Evolutionary conservation across 2,888 invertebrate genomes (phyloP).

Genomic region (Cheilosia scutellata): DNA sequence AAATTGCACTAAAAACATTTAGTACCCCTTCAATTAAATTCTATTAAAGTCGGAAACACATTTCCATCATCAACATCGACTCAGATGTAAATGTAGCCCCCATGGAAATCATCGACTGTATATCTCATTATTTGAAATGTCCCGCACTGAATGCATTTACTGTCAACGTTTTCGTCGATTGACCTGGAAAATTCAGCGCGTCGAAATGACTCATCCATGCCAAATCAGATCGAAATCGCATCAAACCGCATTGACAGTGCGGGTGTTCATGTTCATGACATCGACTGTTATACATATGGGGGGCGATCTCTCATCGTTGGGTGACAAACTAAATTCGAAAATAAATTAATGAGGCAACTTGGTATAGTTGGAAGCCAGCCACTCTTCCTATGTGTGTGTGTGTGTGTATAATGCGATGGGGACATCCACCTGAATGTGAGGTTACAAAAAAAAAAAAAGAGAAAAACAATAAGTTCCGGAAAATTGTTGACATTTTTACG

Average conservation of each 20-base stretch:
- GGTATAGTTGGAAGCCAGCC: conserved; percentile 48
- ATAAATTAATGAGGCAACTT: conserved; percentile 62
- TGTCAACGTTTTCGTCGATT: conserved; percentile 38
- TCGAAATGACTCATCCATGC: conserved; percentile 22
- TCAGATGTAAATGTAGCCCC: conserved; percentile 1
- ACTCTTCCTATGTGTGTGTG: conserved; percentile 23
- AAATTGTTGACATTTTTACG: conserved; percentile 59
- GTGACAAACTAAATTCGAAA: conserved; percentile 29
- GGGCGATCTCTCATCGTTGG: conserved; percentile 26
- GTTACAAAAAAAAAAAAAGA: neutral
- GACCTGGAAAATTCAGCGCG: conserved; percentile 47
- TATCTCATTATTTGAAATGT: conserved; percentile 3
- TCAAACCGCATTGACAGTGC: neutral
- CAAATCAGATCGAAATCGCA: neutral
- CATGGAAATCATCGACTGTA: conserved; percentile 22
- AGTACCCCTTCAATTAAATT: conserved; percentile 60
- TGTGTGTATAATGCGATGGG: neutral
- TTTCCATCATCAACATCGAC: conserved; percentile 24
- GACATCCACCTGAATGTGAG: conserved; percentile 54
- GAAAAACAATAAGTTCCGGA: conserved; percentile 17
- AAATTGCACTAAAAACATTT: conserved; percentile 67
- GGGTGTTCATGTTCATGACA: neutral
- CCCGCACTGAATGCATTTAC: conserved; percentile 12
- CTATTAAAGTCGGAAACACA: conserved; percentile 35
- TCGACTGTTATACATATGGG: neutral